These are phyloP conservation scores for Morus bassanus DNA, from an alignment of 2,797 vertebrate genomes.

Conservation along the genomic window DNA sequence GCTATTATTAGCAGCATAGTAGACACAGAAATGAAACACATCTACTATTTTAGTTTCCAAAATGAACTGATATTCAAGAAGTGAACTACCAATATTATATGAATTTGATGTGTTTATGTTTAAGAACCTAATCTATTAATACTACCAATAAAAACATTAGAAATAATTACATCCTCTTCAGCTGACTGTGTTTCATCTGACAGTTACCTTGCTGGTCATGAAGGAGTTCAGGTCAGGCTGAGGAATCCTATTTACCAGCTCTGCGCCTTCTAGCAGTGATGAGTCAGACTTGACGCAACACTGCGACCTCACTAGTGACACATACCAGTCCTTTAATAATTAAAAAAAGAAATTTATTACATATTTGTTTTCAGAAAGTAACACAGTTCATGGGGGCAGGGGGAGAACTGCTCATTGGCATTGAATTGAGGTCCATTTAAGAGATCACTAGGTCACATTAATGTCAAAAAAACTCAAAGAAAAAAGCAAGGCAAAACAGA, in stretches of 20 bases:
- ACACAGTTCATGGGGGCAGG: not conserved
- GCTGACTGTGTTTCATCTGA: not conserved
- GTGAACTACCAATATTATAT: not conserved
- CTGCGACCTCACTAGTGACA: slow-evolving; percentile 90
- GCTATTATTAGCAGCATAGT: not conserved
- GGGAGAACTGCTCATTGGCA: not conserved
- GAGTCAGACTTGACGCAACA: slow-evolving; percentile 87
- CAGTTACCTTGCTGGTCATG: slow-evolving; percentile 89
- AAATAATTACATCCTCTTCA: not conserved
- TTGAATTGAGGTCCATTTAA: not conserved
- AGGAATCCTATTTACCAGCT: slow-evolving; percentile 91
- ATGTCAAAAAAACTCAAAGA: not conserved
- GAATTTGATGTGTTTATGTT: not conserved
- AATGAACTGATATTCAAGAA: not conserved
- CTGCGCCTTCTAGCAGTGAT: slow-evolving; percentile 90
- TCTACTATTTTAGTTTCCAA: not conserved
- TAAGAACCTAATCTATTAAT: not conserved
- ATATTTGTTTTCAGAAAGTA: not conserved
- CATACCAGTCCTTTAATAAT: slow-evolving; percentile 89
- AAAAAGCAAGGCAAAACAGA: not conserved
- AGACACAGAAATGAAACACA: not conserved
- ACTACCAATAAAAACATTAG: not conserved
- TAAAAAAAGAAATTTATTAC: not conserved
- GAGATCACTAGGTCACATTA: not conserved
- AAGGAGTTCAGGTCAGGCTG: slow-evolving; percentile 82